Evolutionary conservation across 2,888 invertebrate species (phyloP), one percentile per base, ranked within the genome.

Genomic region (Drosophila kambysellisi): DNA sequence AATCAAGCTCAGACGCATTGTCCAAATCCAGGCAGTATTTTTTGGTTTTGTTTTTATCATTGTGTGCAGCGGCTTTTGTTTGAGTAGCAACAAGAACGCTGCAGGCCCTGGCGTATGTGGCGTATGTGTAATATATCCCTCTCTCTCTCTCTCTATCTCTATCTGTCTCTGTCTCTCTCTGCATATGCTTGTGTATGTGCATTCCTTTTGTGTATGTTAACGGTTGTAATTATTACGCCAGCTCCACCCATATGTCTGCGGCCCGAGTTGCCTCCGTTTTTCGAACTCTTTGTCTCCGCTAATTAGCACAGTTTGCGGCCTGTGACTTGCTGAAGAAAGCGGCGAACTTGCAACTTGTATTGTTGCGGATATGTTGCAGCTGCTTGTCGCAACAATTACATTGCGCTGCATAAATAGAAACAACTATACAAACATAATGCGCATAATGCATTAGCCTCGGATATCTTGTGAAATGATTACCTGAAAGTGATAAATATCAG

Each of bases 231-330:
- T 84, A 88, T 84, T 85, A 74, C 86, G 73, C 71, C 83, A 71
- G 78, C 62, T 66, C 50, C 65, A 46, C 64, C 41, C 64, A 63
- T 50, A 64, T 64, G 69, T 82, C 68, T 71, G 62, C 30, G 46
- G 41, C 35, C 20, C 20, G 29, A 71, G 63, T 72, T 65, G 72
- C 56, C 69, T 82, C 67, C 66, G 35, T 65, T 71, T 76, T 73
- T 65, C 43, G 63, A 79, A 70, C 57, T 79, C 71, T 83, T 88
- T 88, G 86, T 88, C 81, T 76, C 51, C 50, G 72, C 85, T 84
- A 84, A 84, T 84, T 84, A 84, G 83, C 88, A 74, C 81, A 81
- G 86, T 68, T 85, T 85, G 86, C 83, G 83, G 86, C 81, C 78
- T 82, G 72, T 74, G 78, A 75, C 71, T 81, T 65, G 58, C 57